Percentiles rank a stretch among this genome's conserved stretches.
Conservation (phyloP, 2,113 vertebrate genomes). For the Myrmophylax atrothorax region DNA sequence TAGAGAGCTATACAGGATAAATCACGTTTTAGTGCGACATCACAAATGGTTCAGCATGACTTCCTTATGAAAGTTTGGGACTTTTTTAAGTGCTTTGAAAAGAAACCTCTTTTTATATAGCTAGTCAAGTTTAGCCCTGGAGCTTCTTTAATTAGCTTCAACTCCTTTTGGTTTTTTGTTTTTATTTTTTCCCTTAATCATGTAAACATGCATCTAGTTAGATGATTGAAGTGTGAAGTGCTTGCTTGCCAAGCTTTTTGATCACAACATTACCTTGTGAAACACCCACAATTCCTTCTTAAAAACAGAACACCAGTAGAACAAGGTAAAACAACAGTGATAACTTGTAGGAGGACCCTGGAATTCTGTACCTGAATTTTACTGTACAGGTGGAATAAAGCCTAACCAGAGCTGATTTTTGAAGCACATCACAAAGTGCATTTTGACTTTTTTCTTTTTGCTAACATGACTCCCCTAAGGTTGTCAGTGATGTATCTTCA, state of each 20-base stretch:
- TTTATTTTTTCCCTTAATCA: neutral
- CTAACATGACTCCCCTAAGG: neutral
- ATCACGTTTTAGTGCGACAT: constrained; percentile 23
- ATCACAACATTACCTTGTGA: neutral
- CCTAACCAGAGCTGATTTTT: neutral
- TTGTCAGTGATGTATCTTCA: neutral
- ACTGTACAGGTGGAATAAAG: neutral
- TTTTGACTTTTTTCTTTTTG: neutral
- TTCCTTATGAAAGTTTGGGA: constrained; percentile 7
- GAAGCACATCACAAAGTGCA: neutral
- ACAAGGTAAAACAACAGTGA: neutral
- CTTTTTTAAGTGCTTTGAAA: constrained; percentile 6
- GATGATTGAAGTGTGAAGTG: neutral
- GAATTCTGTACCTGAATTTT: neutral
- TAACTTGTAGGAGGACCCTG: neutral
- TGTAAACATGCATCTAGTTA: neutral
- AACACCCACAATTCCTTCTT: neutral
- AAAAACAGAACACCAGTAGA: neutral
- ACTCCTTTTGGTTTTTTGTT: neutral
- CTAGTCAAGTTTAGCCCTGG: neutral
- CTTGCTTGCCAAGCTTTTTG: neutral
- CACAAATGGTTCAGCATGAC: neutral
- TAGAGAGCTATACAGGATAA: constrained; percentile 4
- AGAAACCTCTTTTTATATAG: neutral
- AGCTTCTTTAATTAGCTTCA: neutral